Evolutionary conservation across 2,888 invertebrate genomes (phyloP), one percentile per base, ranked within the genome.

Genomic region (Ormyrus pomaceus): DNA sequence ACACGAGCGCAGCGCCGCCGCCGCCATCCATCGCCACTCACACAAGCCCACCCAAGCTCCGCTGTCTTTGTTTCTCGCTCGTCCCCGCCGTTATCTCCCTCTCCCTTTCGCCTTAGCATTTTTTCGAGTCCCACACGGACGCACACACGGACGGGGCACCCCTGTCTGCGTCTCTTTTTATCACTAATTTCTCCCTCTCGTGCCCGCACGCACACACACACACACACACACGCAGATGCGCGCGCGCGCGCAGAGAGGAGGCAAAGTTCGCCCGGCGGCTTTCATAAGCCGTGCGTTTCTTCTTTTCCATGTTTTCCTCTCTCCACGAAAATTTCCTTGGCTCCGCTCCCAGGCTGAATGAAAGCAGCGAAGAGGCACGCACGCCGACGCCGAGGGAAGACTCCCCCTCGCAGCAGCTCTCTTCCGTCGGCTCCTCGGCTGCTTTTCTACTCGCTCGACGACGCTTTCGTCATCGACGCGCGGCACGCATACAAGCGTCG

Each of bases 1-100:
- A 45, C 61, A 61, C 51, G 53, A 87, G 87, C 87, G 87, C 88
- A 88, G 86, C 19, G 2, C 1, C 19, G 19, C 19, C 19, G 19
- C 19, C 19, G 19, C 19, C 19, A 19, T 19, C 19, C 87, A 86
- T 46, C 56, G 19, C 46, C 2, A 45, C 19, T 19, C 62, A 62
- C 7, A 7, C 11, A 46, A 62, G 7, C 45, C 34, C 46, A 46
- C 10, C 46, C 48, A 10, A 7, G 8, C 45, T 10, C 11, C 64
- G n/a, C 46, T 62, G 46, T 73, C 73, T 64, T n/a, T 55, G 13
- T 62, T 48, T 62, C 48, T 13, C 73, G 10, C 45, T 13, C 46
- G 45, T 10, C 19, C 0, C 51, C 51, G 59, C n/a, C 48, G n/a
- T 56, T 56, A n/a, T 61, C 61, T 61, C 19, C 34, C 19, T 61